Evolutionary conservation across 2,113 vertebrate genomes (phyloP).

Genomic region (Sterna hirundo): DNA sequence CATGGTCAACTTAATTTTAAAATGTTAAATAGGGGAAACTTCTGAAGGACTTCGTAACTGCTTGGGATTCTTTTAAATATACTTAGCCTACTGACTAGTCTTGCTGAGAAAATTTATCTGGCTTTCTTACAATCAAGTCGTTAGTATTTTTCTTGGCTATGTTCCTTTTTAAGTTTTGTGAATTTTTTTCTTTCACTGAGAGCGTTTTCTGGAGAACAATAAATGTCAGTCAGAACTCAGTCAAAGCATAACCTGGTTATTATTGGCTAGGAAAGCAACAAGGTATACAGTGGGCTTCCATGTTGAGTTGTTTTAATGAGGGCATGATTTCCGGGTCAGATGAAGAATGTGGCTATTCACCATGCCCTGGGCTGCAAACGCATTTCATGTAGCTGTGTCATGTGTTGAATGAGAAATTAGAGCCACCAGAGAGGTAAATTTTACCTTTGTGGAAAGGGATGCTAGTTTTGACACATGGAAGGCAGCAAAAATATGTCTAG

Average conservation of each 20-base stretch:
- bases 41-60: not conserved
- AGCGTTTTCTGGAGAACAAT: not conserved
- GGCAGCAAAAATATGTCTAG: not conserved
- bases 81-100: not conserved
- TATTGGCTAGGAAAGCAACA: not conserved
- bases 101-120: not conserved
- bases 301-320: not conserved
- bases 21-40: not conserved
- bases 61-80: not conserved
- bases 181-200: not conserved
- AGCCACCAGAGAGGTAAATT: not conserved
- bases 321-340: not conserved
- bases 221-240: not conserved
- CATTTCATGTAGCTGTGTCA: not conserved
- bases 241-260: not conserved
- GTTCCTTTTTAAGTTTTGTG: not conserved
- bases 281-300: not conserved
- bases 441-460: not conserved
- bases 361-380: accelerated
- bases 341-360: not conserved
- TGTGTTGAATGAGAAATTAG: not conserved
- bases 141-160: not conserved
- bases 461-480: not conserved
- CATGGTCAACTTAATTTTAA: not conserved
- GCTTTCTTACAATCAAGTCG: not conserved